Conservation (phyloP, 1,140 invertebrate genomes). For the Pseudobourletiella spinata region DNA sequence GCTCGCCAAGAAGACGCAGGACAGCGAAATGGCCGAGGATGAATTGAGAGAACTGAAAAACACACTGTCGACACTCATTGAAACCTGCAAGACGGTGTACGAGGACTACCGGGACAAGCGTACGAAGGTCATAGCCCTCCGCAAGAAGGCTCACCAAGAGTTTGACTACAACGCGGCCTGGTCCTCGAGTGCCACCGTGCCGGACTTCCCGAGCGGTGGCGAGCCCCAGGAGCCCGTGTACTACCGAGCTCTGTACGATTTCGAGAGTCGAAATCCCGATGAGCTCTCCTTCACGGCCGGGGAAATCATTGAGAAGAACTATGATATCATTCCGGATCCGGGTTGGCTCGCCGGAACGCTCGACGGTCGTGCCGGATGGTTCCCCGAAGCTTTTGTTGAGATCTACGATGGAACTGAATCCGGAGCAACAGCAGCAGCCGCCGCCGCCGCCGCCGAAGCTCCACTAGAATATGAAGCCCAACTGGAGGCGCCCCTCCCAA, state of each 20-base stretch:
- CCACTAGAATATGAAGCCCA: neutral
- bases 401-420: conserved; percentile 45
- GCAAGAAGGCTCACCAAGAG: conserved; percentile 31
- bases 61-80: conserved; percentile 29
- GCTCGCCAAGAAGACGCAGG: conserved; percentile 32
- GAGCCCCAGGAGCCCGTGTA: conserved; percentile 39
- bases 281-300: conserved; percentile 91
- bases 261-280: conserved; percentile 82
- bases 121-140: conserved; percentile 41
- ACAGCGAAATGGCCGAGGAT: conserved; percentile 20
- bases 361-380: conserved; percentile 85
- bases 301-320: conserved; percentile 80
- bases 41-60: conserved; percentile 30
- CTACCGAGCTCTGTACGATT: conserved; percentile 88
- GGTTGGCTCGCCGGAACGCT: conserved; percentile 95
- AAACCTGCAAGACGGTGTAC: conserved; percentile 49
- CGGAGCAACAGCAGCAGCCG: neutral
- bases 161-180: conserved; percentile 39
- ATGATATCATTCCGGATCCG: conserved; percentile 79
- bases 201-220: neutral
- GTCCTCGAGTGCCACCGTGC: conserved; percentile 25
- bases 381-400: conserved; percentile 94
- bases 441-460: no score
- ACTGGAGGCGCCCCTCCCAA: conserved; percentile 39
- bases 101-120: conserved; percentile 51